Evolutionary conservation across 2,797 vertebrate species (phyloP), one percentile per base, ranked within the genome.

Genomic region (Pangasius larnaudii): DNA sequence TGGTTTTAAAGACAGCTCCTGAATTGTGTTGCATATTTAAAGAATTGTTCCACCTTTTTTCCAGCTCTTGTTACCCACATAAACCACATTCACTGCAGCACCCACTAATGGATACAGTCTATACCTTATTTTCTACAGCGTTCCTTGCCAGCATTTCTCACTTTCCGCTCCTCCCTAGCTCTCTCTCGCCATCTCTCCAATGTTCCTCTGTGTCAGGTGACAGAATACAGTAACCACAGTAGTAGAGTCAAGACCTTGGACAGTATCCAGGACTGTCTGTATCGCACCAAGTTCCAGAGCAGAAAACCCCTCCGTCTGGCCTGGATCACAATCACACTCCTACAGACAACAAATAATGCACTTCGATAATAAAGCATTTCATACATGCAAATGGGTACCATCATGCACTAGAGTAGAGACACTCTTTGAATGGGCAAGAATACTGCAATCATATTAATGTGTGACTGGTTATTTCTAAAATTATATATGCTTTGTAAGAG

Each of bases 171-270:
- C 51, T 71, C 63, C 81, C n/a, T 33, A 22, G 4, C 65, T 19
- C 42, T 72, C 58, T 36, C 39, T 51, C 13, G 39, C 67, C 33
- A 33, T 82, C 56, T 11, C 24, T 80, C 13, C 72, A 67, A 69
- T 59, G 42, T 75, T 30, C n/a, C 27, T 27, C 77, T 65, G 30
- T 24, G 11, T 77, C 53, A 75, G 78, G 56, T 59, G 39, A 84
- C 5, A 84, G 79, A 87, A 90, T 39, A 59, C 78, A 86, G 84
- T 78, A 83, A 86, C 71, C 24, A 7, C 79, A 74, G 14, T 63
- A 81, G 84, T 74, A 67, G 39, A 86, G 24, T 84, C 51, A 13
- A 42, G 59, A 85, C 85, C 69, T 84, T 87, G 86, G 88, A 89
- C 46, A 63, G 69, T 33, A 11, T 85, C 85, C 85, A 90, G 78